Conservation (phyloP, 2,113 vertebrate genomes). For the Ramphastos sulfuratus region DNA sequence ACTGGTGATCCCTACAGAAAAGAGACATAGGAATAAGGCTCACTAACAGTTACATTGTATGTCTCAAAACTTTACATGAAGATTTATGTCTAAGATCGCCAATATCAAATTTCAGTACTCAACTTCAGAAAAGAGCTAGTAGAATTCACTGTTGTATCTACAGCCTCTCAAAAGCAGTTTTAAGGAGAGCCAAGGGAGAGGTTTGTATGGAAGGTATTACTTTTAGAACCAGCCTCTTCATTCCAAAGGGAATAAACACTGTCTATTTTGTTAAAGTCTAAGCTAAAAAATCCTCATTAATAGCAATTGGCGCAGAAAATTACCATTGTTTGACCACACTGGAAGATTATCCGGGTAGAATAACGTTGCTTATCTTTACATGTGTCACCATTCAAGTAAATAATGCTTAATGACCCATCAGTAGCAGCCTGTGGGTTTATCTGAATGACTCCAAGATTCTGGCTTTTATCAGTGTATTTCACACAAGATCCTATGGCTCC, state of each 20-base stretch:
- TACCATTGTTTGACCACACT: slow-evolving; percentile 86
- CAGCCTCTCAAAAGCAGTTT: background rate
- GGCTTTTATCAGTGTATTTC: slow-evolving; percentile 56
- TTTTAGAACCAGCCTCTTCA: background rate
- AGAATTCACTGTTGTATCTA: background rate
- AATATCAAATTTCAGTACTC: background rate
- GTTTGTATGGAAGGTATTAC: background rate
- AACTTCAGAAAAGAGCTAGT: background rate
- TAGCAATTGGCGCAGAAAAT: background rate
- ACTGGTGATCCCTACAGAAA: slow-evolving; percentile 85
- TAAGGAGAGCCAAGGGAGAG: background rate
- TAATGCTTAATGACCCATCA: slow-evolving; percentile 88
- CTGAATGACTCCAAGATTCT: slow-evolving; percentile 90
- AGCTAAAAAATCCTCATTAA: background rate
- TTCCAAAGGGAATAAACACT: background rate
- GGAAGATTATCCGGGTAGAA: slow-evolving; percentile 90
- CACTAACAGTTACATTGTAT: background rate
- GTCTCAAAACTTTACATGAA: too few relatives aligned
- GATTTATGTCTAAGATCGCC: background rate
- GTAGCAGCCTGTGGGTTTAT: slow-evolving; percentile 83
- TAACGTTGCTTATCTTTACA: slow-evolving; percentile 78
- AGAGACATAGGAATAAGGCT: background rate
- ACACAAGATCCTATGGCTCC: slow-evolving; percentile 88
- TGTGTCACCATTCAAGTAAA: slow-evolving; percentile 87
- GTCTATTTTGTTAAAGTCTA: background rate